Percentiles rank a stretch among this genome's conserved stretches.
Evolutionary conservation across 2,888 invertebrate genomes (phyloP).

Genomic region (Pollenia angustigena): DNA sequence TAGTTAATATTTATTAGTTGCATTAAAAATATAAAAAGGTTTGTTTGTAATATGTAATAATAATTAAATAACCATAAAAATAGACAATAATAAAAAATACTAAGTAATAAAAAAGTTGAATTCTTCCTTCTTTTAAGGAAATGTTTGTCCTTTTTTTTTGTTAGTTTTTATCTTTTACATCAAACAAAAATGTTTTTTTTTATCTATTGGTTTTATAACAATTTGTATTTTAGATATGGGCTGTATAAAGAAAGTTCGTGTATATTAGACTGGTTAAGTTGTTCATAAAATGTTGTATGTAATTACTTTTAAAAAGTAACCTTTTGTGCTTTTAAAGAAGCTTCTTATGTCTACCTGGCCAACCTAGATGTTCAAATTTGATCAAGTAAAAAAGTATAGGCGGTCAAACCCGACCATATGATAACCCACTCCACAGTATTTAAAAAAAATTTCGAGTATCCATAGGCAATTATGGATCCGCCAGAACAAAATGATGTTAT

Average conservation of each 20-base stretch:
- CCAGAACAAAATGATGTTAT: too few relatives aligned
- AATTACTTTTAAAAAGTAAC: too few relatives aligned
- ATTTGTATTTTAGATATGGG: background rate
- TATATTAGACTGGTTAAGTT: background rate
- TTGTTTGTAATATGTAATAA: background rate
- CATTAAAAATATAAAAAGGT: background rate
- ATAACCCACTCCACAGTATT: too few relatives aligned
- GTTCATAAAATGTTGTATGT: background rate
- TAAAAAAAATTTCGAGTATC: too few relatives aligned
- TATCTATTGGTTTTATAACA: background rate
- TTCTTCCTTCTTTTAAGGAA: background rate
- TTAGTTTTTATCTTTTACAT: background rate
- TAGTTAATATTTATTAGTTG: conserved; percentile 34
- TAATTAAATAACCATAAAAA: conserved; percentile 41
- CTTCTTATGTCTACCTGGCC: too few relatives aligned
- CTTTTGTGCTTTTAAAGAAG: too few relatives aligned
- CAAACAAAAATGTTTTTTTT: conserved; percentile 4
- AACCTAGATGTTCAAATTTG: too few relatives aligned
- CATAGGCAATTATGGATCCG: too few relatives aligned
- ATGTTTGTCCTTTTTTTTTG: background rate
- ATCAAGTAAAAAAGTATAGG: too few relatives aligned
- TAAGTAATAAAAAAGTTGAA: conserved; percentile 3
- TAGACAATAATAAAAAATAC: conserved; percentile 20
- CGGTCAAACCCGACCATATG: too few relatives aligned
- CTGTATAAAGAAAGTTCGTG: background rate